Base-by-base conservation (phyloP, 2,797 vertebrate species). In the Atherinosoma microstoma region DNA sequence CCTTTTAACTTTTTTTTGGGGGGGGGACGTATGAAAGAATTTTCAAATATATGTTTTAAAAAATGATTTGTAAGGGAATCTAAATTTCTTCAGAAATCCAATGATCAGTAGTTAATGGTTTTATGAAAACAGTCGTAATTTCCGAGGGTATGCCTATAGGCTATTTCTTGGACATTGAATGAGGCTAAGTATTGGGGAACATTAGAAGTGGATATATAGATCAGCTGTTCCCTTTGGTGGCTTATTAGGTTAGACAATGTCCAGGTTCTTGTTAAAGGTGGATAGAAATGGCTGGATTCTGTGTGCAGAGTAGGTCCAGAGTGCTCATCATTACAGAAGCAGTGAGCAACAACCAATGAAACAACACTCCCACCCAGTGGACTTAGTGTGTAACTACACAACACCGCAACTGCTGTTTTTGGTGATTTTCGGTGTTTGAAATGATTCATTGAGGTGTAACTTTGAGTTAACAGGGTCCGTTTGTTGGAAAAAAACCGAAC, bases 301-400 rank as follows among this genome's bases (percentile, higher is more conserved):
- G 18, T 35, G 51, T 57, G 22, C 34, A 49, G 27, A 54, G 24
- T 27, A 27, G 24, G 24, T 27, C 24, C 24, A 27, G 24, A 27
- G 62, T 15, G 11, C 49, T 20, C 32, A 70, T n/a, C 30, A 24
- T n/a, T 1, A 2, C 45, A 16, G 22, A 18, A n/a, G 16, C 18
- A 40, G 3, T n/a, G 59, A 70, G 32, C 36, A 18, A 45, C 63
- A 32, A 34, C n/a, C 36, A 60, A 15, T 62, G 70, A 64, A 45
- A 7, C 75, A 65, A 79, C 70, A 76, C 34, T 15, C 0, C 80
- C 87, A 45, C 64, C 82, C 32, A 77, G 84, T 64, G 89, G 85
- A 35, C 75, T 56, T 0, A 47, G 0, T 0, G 0, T 1, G 74
- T 53, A 35, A 64, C 60, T 67, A 22, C 83, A 79, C 0, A 6